phyloP scores from a whole-genome alignment of 1,140 invertebrate genomes.

The Xylocopa sonorina region DNA sequence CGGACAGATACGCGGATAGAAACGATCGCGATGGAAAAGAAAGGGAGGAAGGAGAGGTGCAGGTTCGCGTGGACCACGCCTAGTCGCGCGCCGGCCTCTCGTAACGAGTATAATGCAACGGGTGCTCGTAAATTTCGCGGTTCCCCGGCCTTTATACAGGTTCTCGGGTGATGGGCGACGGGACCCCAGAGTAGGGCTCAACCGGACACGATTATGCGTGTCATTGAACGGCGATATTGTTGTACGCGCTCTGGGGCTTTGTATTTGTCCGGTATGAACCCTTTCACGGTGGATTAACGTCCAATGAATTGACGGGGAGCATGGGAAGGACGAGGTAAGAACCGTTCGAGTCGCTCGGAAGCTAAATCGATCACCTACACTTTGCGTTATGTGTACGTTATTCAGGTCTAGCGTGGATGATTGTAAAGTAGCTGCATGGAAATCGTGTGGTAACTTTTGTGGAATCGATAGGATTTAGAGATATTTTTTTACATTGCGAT shows the following conservation, averaged over 20 bases:
- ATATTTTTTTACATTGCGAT: too few species aligned
- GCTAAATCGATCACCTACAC: too few species aligned
- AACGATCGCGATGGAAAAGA: slow-evolving; percentile 30
- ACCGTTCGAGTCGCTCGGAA: too few species aligned
- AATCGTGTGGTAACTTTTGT: too few species aligned
- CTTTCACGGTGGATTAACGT: too few species aligned
- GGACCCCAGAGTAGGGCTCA: slow-evolving; percentile 1
- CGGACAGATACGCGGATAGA: slow-evolving; percentile 17
- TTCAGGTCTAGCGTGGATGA: too few species aligned
- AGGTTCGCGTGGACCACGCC: slow-evolving; percentile 66
- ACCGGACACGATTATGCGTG: slow-evolving; percentile 44
- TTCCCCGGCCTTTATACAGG: slow-evolving; percentile 4
- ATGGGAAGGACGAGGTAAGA: too few species aligned
- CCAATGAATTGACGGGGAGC: too few species aligned
- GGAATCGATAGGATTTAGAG: too few species aligned
- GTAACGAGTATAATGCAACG: slow-evolving; percentile 42
- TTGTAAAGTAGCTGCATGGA: too few species aligned
- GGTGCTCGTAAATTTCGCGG: slow-evolving; percentile 52
- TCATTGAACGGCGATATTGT: slow-evolving; percentile 14
- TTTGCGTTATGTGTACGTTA: too few species aligned
- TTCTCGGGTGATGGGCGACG: slow-evolving; percentile 1
- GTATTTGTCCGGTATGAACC: too few species aligned
- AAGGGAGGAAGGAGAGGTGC: slow-evolving; percentile 52
- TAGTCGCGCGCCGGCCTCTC: slow-evolving; percentile 64
- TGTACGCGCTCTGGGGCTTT: background rate